A percentile compares a stretch with the other conserved stretches of the same genome.
These are phyloP conservation scores for Gephyroberyx darwinii DNA, from an alignment of 2,797 vertebrate genomes.

Conservation along the genomic window DNA sequence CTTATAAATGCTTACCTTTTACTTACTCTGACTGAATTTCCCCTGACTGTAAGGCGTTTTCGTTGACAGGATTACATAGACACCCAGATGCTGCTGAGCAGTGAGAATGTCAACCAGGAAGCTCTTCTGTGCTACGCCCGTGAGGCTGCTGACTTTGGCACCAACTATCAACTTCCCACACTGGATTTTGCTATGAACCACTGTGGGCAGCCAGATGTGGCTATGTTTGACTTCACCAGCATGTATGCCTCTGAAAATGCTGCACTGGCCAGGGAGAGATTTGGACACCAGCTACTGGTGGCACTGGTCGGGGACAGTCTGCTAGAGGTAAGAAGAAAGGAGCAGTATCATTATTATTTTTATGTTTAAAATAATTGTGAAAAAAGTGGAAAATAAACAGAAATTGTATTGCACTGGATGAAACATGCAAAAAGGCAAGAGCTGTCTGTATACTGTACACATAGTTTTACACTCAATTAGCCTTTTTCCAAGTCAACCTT, in stretches of 20 bases:
- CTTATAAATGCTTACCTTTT: neutral
- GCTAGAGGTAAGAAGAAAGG: slow-evolving; percentile 86
- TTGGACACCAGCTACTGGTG: slow-evolving; percentile 92
- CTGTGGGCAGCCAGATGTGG: slow-evolving; percentile 92
- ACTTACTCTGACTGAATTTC: neutral
- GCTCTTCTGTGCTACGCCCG: slow-evolving; percentile 92
- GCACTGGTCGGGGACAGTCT: slow-evolving; percentile 96
- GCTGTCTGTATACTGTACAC: too few species aligned
- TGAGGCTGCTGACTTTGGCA: slow-evolving; percentile 97
- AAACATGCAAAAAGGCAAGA: too few species aligned
- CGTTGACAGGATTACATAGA: slow-evolving; percentile 89
- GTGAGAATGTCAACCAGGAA: slow-evolving; percentile 93
- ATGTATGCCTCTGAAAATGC: slow-evolving; percentile 98
- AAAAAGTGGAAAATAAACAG: too few species aligned
- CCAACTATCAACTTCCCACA: slow-evolving; percentile 94
- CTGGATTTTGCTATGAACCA: slow-evolving; percentile 97
- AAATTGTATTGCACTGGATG: neutral
- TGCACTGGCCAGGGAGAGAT: slow-evolving; percentile 90
- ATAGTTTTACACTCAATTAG: too few species aligned
- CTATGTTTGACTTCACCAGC: slow-evolving; percentile 99
- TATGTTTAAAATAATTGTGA: neutral
- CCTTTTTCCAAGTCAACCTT: too few species aligned
- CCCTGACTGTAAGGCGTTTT: slow-evolving; percentile 26
- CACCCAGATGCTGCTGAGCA: slow-evolving; percentile 90
- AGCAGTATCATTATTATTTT: neutral